Conservation (phyloP, 64 coral and sea anemone species). For the Dendronephthya gigantea region DNA sequence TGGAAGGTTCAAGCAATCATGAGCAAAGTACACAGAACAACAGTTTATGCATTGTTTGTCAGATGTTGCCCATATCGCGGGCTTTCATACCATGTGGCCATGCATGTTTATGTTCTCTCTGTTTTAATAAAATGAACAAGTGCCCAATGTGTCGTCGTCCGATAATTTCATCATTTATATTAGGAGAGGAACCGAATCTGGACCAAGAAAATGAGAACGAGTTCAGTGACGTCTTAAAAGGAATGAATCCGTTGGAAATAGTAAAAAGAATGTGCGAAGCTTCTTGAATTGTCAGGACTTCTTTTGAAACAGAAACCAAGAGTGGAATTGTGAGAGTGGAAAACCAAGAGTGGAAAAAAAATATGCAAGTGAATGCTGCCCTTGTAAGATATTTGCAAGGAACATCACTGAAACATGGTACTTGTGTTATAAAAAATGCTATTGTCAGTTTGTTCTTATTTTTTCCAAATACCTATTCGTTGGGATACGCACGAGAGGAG, state of each 20-base stretch:
- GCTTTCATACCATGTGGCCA: slow-evolving; percentile 79
- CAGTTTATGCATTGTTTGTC: slow-evolving; percentile 66
- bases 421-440: no score
- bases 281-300: slow-evolving; percentile 30
- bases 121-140: slow-evolving; percentile 47
- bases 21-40: background rate
- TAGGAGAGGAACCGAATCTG: slow-evolving; percentile 55
- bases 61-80: slow-evolving; percentile 57
- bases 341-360: no score
- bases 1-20: slow-evolving; percentile 20
- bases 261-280: slow-evolving; percentile 49
- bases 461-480: no score
- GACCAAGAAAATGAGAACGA: slow-evolving; percentile 16
- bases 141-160: slow-evolving; percentile 74
- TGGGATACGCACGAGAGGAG: no score
- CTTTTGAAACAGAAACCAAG: no score
- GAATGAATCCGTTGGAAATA: slow-evolving; percentile 58
- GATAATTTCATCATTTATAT: slow-evolving; percentile 68
- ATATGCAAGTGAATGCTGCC: no score
- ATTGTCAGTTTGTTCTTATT: no score
- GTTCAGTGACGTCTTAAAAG: slow-evolving; percentile 49
- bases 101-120: slow-evolving; percentile 67
- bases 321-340: no score
- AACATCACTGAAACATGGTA: no score
- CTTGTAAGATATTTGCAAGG: no score